phyloP scores from a whole-genome alignment of 2,797 vertebrate genomes.

The Anguilla pacifica region DNA sequence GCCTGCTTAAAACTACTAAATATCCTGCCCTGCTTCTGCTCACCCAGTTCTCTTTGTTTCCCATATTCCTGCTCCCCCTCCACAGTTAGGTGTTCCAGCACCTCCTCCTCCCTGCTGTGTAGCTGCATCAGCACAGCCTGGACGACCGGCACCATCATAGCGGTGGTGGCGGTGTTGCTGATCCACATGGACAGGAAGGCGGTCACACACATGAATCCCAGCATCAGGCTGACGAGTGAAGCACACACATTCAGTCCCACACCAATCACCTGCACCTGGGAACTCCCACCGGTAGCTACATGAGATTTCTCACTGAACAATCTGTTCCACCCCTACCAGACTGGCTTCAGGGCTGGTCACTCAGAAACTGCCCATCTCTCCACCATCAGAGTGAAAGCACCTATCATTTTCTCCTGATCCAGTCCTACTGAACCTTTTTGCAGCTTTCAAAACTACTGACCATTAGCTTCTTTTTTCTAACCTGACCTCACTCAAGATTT shows the following conservation, averaged over 20 bases:
- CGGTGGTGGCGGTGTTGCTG: slow-evolving; percentile 96
- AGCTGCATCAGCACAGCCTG: slow-evolving; percentile 90
- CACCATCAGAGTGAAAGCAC: no score
- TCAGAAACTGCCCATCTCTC: no score
- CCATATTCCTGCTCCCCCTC: slow-evolving; percentile 43
- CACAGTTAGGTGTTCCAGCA: slow-evolving; percentile 51
- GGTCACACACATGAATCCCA: slow-evolving; percentile 94
- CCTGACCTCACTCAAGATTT: background rate
- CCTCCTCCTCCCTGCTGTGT: slow-evolving; percentile 57
- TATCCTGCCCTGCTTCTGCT: background rate
- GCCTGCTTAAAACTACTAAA: background rate
- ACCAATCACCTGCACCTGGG: background rate
- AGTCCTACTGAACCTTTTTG: no score
- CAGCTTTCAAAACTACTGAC: no score
- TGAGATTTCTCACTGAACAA: background rate
- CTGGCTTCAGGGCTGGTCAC: no score
- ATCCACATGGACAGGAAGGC: slow-evolving; percentile 99
- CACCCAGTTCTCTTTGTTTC: background rate
- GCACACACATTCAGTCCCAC: background rate
- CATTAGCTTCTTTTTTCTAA: background rate
- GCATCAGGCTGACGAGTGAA: slow-evolving; percentile 81
- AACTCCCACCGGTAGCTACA: background rate
- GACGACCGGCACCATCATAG: slow-evolving; percentile 98
- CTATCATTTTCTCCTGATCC: no score
- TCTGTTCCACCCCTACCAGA: background rate